phyloP scores from a whole-genome alignment of 1,140 invertebrate species.

The Rhagoletis zephyria region DNA sequence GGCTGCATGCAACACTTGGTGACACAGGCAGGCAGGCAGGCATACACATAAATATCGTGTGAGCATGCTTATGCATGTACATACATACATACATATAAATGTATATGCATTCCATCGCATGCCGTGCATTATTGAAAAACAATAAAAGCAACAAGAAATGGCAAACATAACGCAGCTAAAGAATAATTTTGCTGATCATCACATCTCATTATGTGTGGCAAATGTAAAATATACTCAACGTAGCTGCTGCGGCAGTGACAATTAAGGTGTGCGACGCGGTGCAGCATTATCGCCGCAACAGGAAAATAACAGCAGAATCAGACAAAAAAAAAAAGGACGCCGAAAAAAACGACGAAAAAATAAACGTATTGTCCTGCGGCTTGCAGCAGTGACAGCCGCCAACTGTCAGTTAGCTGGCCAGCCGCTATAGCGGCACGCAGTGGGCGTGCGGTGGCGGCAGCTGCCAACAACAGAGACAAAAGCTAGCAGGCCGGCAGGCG shows the following conservation, averaged over 20 bases:
- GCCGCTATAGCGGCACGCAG: not conserved
- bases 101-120: not conserved
- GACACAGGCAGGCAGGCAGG: too few species aligned
- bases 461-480: not conserved
- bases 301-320: not conserved
- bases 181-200: conserved; percentile 32
- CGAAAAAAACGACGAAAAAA: not conserved
- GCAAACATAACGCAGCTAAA: conserved; percentile 24
- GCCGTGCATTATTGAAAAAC: conserved; percentile 1
- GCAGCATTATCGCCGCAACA: conserved; percentile 16
- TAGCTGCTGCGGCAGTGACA: not conserved
- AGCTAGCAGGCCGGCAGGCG: not conserved
- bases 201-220: conserved; percentile 43
- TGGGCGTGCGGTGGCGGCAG: not conserved
- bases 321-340: not conserved
- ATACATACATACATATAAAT: not conserved
- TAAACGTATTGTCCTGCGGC: conserved; percentile 39
- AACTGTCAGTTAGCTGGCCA: conserved; percentile 35
- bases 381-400: not conserved
- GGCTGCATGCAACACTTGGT: conserved; percentile 44
- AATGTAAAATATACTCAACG: not conserved
- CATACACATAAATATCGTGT: too few species aligned
- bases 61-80: not conserved
- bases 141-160: not conserved
- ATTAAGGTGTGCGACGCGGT: not conserved